Evolutionary conservation across 2,797 vertebrate genomes (phyloP), one percentile per base, ranked within the genome.

Genomic region (Danio choprae): DNA sequence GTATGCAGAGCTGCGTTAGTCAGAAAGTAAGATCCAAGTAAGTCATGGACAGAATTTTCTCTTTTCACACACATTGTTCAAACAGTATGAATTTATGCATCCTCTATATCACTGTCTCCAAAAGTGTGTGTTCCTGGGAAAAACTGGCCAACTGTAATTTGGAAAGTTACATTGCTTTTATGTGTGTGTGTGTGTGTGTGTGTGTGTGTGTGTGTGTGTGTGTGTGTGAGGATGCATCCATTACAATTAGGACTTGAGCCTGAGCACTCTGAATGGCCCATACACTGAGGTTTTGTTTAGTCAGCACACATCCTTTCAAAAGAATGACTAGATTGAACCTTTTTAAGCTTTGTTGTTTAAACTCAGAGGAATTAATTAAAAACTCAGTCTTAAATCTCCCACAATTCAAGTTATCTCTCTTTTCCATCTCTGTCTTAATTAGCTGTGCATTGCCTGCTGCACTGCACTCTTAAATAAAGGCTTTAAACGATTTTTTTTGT

Each of bases 281-380:
- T 12, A 64, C 16, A 64, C 10, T 18, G n/a, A 65, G 18, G 16
- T 73, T 60, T 46, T 46, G 55, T 60, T 73, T 29, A 60, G 71
- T 73, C 71, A 73, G 55, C 71, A 36, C 71, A 59, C 71, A 59
- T 46, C 22, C 55, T 60, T 73, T 46, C 40, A 48, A 41, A 38
- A 29, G 36, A 55, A 13, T 55, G 7, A 72, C 13, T 70, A 72
- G 40, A 43, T 15, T 12, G 10, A 46, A 44, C 55, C 55, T 73
- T 73, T 73, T 48, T 48, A 36, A 59, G 20, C 55, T 59, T 46
- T 73, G 36, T 41, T 70, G 15, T 60, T 48, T n/a, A 46, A 73
- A 73, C 51, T 71, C 38, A 58, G 12, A n/a, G 41, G 56, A 46
- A 20, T 71, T 51, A 51, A 51, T 51, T 51, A 51, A 51, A 13